Base-by-base conservation (phyloP, 2,888 invertebrate genomes). In the Sphaeridia pumilis region DNA sequence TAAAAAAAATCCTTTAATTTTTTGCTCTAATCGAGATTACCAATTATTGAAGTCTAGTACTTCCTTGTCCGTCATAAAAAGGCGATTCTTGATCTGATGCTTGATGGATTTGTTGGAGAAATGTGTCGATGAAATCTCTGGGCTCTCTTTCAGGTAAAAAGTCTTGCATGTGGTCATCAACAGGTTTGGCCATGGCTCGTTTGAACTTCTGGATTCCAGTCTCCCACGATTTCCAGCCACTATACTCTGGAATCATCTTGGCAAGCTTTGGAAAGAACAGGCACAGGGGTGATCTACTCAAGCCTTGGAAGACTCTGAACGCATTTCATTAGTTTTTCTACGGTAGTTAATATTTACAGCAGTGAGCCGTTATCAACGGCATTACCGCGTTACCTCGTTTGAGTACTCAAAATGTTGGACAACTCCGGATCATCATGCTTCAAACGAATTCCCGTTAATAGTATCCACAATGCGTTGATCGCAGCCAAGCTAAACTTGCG, bases 41-140 rank as follows among this genome's bases (percentile, higher is more conserved):
- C 12, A 12, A 3, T 3, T 7, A 41, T 12, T 7, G 3, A 5
- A 21, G 14, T 41, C 10, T n/a, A 20, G 20, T 51, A 46, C 51
- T 46, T 27, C 52, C 52, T 10, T 5, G 1, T 4, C 41, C 21
- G 12, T 46, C 34, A 21, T 46, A 46, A 31, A 52, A 52, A 17
- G 46, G 24, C 10, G 52, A 52, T 7, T 47, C 26, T 7, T 24
- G 28, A 25, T 52, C 46, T 17, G 24, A 31, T 12, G 36, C 31
- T 1, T 31, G 25, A 14, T 24, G 4, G 1, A 52, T 47, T 42
- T 46, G 31, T 1, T 41, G 20, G 3, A 52, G 4, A 20, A 46
- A 52, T 24, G 34, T 1, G n/a, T 52, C 52, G 20, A 46, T 52
- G 24, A 46, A 52, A 31, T 52, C 46, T 31, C 42, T 26, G 2